A percentile compares a stretch with the other conserved stretches of the same genome.
These are phyloP conservation scores for Stenchaetothrips biformis DNA, from an alignment of 2,888 invertebrate genomes.

Conservation along the genomic window DNA sequence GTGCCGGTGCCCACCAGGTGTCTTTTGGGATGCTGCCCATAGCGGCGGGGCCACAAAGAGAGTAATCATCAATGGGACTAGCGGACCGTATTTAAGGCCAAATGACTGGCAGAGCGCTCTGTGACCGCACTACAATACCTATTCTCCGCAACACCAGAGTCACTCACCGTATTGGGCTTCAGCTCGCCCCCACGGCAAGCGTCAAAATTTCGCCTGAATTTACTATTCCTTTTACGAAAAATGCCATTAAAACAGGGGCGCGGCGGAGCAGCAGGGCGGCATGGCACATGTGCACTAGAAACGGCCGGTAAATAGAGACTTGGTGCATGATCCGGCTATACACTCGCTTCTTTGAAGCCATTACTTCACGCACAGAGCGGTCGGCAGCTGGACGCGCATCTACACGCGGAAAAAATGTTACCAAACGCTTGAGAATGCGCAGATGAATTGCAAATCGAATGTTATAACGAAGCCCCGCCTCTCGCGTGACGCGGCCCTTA, in stretches of 20 bases:
- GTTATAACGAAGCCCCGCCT: not conserved
- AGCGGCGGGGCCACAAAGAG: not conserved
- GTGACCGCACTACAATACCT: not conserved
- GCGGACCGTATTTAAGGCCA: not conserved
- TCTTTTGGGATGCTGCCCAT: no score
- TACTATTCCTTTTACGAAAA: not conserved
- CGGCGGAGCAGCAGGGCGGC: not conserved
- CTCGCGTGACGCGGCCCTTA: not conserved
- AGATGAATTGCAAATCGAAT: not conserved
- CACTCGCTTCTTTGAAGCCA: slow-evolving; percentile 18
- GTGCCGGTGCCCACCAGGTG: no score
- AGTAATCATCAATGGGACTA: not conserved
- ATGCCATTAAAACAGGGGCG: not conserved
- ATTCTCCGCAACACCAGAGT: not conserved
- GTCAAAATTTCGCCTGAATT: not conserved
- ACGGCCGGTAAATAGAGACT: slow-evolving; percentile 14
- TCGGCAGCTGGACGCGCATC: not conserved
- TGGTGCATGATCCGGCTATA: slow-evolving; percentile 8
- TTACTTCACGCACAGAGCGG: slow-evolving; percentile 2
- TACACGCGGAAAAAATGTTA: not conserved
- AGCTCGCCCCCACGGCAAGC: not conserved
- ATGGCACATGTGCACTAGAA: not conserved
- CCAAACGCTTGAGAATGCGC: not conserved
- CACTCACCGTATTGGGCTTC: not conserved
- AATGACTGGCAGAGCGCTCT: slow-evolving; percentile 14